Base-by-base conservation (phyloP, 2,888 invertebrate species). In the Nemoura dubitans region DNA sequence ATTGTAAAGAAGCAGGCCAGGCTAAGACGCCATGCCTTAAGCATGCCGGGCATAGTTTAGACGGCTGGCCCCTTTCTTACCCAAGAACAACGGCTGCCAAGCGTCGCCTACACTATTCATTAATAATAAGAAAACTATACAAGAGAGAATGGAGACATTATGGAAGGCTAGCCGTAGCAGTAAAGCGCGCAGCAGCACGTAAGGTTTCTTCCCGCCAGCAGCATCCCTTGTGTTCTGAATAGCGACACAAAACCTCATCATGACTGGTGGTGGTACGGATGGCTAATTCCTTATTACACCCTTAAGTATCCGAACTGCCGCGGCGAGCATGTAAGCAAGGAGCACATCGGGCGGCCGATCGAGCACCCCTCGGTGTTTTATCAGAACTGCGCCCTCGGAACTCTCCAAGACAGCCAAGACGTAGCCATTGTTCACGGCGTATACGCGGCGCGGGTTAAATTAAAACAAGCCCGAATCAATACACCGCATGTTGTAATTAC, bases 61-160 rank as follows among this genome's bases (percentile, higher is more conserved):
- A 82, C 85, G 80, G 83, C 84, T 76, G n/a, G 59, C 84, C 76
- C 84, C 84, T 84, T 84, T 84, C 84, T 84, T 84, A 84, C 29
- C 76, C 84, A 10, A 26, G 84, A 76, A 59, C 59, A 84, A 83
- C 42, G 83, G 83, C 83, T 83, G 83, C 83, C 42, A 30, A 42
- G 83, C 83, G 83, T 42, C 83, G 83, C 84, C 26, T 26, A 26
- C 84, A 84, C 84, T 84, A 87, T 87, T 87, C 87, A 87, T 87
- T 87, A 87, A 87, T 87, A 87, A 87, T 86, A 83, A 87, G 87
- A 87, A 87, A 87, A 87, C 83, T 87, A 86, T 83, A 87, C 59
- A 59, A 59, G 59, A 86, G 83, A 85, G 83, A 86, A 86, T 83
- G 87, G 87, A 86, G 87, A 87, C 87, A 86, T 80, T 87, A 86